These are phyloP conservation scores for Distichodus sexfasciatus DNA, from an alignment of 2,797 vertebrate genomes.

Conservation along the genomic window DNA sequence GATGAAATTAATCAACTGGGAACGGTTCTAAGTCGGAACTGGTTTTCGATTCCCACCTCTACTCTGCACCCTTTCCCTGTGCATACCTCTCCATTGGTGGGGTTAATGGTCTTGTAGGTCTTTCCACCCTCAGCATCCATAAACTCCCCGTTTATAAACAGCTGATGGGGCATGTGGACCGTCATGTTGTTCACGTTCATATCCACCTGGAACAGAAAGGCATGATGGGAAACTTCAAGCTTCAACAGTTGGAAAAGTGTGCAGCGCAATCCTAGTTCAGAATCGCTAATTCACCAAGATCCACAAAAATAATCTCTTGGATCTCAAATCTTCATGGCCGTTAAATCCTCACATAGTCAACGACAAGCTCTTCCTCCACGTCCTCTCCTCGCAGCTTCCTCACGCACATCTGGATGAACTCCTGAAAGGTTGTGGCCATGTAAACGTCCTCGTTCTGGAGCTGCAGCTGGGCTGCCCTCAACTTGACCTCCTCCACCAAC, in stretches of 20 bases:
- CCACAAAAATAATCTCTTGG: no score
- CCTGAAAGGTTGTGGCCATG: conserved; percentile 85
- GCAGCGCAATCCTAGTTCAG: not conserved
- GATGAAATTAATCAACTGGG: no score
- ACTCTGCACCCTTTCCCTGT: not conserved
- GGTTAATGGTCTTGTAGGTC: conserved; percentile 84
- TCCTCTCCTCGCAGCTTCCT: conserved; percentile 81
- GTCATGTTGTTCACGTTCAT: conserved; percentile 78
- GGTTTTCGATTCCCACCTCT: no score
- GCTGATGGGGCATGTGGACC: conserved; percentile 82
- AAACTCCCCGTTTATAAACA: conserved; percentile 85
- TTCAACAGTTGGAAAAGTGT: not conserved
- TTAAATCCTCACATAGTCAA: conserved; percentile 75
- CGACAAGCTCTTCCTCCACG: conserved; percentile 65
- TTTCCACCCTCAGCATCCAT: conserved; percentile 79
- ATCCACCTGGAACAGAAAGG: conserved; percentile 71
- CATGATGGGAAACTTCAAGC: not conserved
- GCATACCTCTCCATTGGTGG: conserved; percentile 75
- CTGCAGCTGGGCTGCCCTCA: conserved; percentile 73
- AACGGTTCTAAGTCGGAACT: no score
- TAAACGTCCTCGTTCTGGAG: conserved; percentile 87
- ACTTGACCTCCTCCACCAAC: conserved; percentile 85
- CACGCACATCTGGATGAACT: conserved; percentile 85
- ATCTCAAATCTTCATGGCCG: not conserved
- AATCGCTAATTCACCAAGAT: no score